Evolutionary conservation across 2,888 invertebrate genomes (phyloP), one percentile per base, ranked within the genome.

Genomic region (Plemyria rubiginata): DNA sequence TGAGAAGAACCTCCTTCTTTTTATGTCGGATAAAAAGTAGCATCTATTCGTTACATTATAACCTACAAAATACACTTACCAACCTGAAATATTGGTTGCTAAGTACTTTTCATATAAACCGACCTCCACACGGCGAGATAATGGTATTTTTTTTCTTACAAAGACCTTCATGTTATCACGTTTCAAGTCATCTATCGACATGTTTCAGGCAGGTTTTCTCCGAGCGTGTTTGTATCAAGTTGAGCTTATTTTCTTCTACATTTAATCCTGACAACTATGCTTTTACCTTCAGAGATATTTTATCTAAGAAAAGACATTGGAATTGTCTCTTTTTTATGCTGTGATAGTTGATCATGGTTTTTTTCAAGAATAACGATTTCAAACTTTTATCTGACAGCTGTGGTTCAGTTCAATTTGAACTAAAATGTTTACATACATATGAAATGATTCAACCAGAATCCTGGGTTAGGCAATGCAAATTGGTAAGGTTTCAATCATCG

Each of bases 201-300:
- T 38, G 48, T 41, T 45, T 22, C 50, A 32, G 32, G 38, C 53
- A 56, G 60, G 60, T 50, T 57, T 46, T 29, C 32, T 28, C 29
- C 54, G 73, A 56, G 62, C 82, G 82, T 82, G 82, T 74, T 74
- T 66, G 61, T 63, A 66, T 68, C 78, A 78, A 81, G 78, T 82
- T 81, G 71, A 70, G 80, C 80, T 82, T 78, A 81, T 82, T 80
- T 71, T 54, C 52, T 62, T 56, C 62, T 59, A 66, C 66, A 67
- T 72, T 67, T 70, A 60, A 62, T 49, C 13, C 46, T 41, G 52
- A 46, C 36, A 32, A 40, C 51, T 62, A 62, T 58, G 4, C n/a
- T 52, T 40, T 52, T 55, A 46, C 41, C 29, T 16, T 16, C 13
- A 6, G 16, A 45, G 2, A 45, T 45, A 16, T 45, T 45, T 9